A percentile compares a stretch with the other conserved stretches of the same genome.
Conservation (phyloP, 1,140 invertebrate species). For the Drosophila prosaltans region DNA sequence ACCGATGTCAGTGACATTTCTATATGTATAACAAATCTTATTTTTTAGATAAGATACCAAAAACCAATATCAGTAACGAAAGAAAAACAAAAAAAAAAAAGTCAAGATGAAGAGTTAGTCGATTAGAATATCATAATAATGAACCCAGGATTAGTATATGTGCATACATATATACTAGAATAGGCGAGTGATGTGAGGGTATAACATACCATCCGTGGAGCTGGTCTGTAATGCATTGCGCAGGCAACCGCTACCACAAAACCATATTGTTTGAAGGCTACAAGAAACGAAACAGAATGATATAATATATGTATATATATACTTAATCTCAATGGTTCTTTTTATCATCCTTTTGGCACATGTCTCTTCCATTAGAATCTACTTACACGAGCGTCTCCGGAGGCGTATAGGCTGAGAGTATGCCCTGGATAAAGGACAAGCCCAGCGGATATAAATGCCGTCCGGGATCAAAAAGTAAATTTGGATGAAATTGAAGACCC, state of each 20-base stretch:
- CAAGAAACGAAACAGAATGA: constrained; percentile 6
- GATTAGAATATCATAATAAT: too few species aligned
- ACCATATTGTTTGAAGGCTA: constrained; percentile 79
- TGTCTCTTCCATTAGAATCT: too few species aligned
- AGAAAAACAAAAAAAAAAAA: too few species aligned
- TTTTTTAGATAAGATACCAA: too few species aligned
- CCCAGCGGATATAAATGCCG: constrained; percentile 46
- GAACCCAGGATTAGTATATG: background rate
- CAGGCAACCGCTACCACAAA: constrained; percentile 65
- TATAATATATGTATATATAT: background rate
- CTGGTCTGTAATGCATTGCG: constrained; percentile 73
- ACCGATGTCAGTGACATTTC: too few species aligned
- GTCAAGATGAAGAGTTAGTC: background rate
- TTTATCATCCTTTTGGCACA: background rate
- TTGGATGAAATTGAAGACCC: constrained; percentile 55
- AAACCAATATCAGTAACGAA: background rate
- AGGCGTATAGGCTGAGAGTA: constrained; percentile 67
- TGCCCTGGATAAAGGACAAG: constrained; percentile 54
- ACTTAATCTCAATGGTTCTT: background rate
- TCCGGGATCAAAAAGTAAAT: constrained; percentile 51
- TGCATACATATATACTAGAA: too few species aligned
- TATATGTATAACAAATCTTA: too few species aligned
- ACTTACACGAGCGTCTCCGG: constrained; percentile 66
- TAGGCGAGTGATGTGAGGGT: background rate
- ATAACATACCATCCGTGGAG: constrained; percentile 64